phyloP scores from a whole-genome alignment of 2,797 vertebrate genomes.

The Diglossa cyanea region DNA sequence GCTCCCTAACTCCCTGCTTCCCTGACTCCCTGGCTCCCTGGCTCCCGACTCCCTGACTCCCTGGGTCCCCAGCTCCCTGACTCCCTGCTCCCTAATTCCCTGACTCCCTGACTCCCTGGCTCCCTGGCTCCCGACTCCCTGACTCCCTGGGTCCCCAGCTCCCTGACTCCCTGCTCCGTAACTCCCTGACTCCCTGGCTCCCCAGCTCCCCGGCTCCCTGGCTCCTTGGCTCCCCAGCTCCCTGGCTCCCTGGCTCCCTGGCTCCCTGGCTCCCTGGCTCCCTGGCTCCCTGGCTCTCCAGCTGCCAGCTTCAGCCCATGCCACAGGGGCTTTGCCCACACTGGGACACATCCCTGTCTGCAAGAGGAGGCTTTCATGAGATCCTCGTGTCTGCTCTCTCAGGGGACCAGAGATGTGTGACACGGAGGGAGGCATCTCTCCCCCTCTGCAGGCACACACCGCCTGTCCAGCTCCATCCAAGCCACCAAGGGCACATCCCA shows the following conservation, averaged over 20 bases:
- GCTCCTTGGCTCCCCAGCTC: background rate
- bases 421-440: fast-evolving
- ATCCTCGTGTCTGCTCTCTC: fast-evolving
- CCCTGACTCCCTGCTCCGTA: background rate
- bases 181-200: background rate
- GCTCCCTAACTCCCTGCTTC: background rate
- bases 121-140: background rate
- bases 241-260: background rate
- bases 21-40: too few species aligned
- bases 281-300: background rate
- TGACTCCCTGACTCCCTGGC: background rate
- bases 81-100: background rate
- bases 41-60: background rate
- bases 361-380: fast-evolving
- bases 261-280: background rate
- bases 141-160: background rate
- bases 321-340: fast-evolving
- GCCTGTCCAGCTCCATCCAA: background rate
- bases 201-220: background rate
- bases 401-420: background rate
- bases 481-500: fast-evolving
- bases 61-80: background rate
- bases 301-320: background rate
- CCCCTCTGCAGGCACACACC: background rate
- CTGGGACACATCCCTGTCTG: background rate